A percentile compares a stretch with the other conserved stretches of the same genome.
Conservation (phyloP, 2,113 vertebrate species). For the Tychaedon coryphoeus region DNA sequence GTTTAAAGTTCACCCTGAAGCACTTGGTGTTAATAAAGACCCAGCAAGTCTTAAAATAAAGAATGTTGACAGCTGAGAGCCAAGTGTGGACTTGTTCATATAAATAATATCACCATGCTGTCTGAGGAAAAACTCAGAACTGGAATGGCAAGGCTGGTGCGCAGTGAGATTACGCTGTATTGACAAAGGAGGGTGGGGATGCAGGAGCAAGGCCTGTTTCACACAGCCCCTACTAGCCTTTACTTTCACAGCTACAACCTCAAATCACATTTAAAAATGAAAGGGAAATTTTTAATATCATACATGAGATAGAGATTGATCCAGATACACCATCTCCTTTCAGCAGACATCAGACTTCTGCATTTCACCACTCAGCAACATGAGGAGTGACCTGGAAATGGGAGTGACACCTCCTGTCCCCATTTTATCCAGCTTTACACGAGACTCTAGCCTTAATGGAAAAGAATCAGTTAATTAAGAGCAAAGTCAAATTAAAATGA, state of each 20-base stretch:
- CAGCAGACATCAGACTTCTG: neutral
- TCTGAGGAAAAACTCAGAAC: neutral
- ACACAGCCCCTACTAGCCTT: neutral
- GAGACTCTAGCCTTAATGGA: conserved; percentile 25
- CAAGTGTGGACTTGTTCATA: conserved; percentile 38
- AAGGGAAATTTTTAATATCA: neutral
- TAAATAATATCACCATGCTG: neutral
- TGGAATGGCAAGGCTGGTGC: conserved; percentile 3
- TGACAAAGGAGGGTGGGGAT: conserved; percentile 29
- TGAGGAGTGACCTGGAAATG: neutral
- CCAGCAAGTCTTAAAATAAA: conserved; percentile 2
- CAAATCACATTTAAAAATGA: neutral
- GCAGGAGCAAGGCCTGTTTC: neutral
- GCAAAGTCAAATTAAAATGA: conserved; percentile 5
- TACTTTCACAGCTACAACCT: neutral
- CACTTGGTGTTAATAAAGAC: neutral
- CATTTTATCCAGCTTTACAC: neutral
- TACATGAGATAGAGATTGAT: neutral
- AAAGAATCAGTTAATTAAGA: conserved; percentile 54
- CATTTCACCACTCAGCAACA: neutral
- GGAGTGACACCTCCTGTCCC: neutral
- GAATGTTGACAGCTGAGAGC: conserved; percentile 13
- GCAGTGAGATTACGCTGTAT: neutral
- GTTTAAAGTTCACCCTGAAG: neutral
- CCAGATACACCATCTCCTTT: neutral